phyloP scores from a whole-genome alignment of 2,797 vertebrate genomes.

The Microtus californicus region DNA sequence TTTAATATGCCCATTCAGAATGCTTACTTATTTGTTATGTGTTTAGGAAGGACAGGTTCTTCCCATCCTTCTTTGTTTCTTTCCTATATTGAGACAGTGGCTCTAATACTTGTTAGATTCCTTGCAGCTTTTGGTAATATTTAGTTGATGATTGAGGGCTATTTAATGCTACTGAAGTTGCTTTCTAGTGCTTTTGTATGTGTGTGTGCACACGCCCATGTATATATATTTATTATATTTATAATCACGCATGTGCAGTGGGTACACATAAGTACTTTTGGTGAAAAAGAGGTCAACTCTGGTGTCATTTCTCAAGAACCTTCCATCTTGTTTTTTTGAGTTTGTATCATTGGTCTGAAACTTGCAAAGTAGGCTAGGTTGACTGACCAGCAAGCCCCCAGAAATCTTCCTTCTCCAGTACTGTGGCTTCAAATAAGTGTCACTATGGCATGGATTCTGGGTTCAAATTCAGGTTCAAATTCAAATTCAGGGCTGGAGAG shows the following conservation, averaged over 20 bases:
- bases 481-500: too few species aligned
- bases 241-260: neutral
- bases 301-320: neutral
- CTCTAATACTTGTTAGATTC: conserved; percentile 31
- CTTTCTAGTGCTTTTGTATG: neutral
- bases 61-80: neutral
- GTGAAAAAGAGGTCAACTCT: neutral
- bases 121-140: neutral
- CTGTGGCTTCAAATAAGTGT: neutral
- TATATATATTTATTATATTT: neutral
- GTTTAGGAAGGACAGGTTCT: conserved; percentile 53
- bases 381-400: neutral
- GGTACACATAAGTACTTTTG: neutral
- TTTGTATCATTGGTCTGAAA: neutral
- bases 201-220: neutral
- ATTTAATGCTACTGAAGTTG: conserved; percentile 49
- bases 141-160: conserved; percentile 11
- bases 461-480: neutral
- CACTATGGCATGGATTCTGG: neutral
- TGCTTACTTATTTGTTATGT: conserved; percentile 49
- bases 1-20: conserved; percentile 5
- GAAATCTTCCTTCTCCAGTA: neutral
- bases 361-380: neutral
- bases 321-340: neutral
- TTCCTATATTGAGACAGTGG: neutral